Evolutionary conservation across 2,113 vertebrate genomes (phyloP).

Genomic region (Pelobates fuscus): DNA sequence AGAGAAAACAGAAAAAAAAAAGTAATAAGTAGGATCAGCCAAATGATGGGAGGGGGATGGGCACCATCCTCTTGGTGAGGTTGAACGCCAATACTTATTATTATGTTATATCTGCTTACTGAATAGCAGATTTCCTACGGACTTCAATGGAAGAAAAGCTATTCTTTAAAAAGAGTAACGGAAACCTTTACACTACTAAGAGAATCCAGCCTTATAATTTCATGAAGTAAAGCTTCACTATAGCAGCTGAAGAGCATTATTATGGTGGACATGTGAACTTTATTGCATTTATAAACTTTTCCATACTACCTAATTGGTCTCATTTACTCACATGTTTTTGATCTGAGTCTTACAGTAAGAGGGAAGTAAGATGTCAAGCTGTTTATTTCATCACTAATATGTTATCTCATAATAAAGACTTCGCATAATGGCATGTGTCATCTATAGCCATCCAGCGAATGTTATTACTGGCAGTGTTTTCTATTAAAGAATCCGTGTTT

Average conservation of each 20-base stretch:
- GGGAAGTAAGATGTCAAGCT: constrained; percentile 70
- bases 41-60: too few relatives aligned
- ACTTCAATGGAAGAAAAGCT: too few relatives aligned
- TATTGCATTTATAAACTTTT: constrained; percentile 65
- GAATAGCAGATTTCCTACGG: too few relatives aligned
- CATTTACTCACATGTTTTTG: constrained; percentile 63
- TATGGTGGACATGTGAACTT: constrained; percentile 60
- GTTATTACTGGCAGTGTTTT: constrained; percentile 48
- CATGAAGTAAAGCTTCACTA: too few relatives aligned
- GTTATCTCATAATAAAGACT: constrained; percentile 70
- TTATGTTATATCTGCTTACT: too few relatives aligned
- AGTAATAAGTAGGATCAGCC: too few relatives aligned
- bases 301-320: constrained; percentile 60
- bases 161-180: too few relatives aligned
- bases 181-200: too few relatives aligned
- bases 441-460: constrained; percentile 63
- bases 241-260: constrained; percentile 55
- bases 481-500: constrained; percentile 47
- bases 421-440: constrained; percentile 62
- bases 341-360: constrained; percentile 61
- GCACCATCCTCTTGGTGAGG: too few relatives aligned
- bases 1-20: too few relatives aligned
- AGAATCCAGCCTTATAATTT: too few relatives aligned
- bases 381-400: constrained; percentile 68
- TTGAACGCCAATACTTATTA: too few relatives aligned